phyloP scores from a whole-genome alignment of 2,113 vertebrate genomes.

The Tauraco erythrolophus region DNA sequence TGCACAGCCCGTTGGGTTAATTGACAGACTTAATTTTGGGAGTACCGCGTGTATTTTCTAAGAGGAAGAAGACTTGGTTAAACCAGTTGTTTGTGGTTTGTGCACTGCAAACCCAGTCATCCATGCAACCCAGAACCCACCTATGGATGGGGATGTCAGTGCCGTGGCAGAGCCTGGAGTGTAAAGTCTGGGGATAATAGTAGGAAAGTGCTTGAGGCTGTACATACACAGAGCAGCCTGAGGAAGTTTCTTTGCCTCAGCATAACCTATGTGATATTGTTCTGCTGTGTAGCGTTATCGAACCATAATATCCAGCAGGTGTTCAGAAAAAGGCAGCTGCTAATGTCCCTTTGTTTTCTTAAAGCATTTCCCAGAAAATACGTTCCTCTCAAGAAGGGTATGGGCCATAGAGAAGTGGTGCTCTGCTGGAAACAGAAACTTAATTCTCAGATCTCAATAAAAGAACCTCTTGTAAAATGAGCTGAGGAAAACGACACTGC shows the following conservation, averaged over 20 bases:
- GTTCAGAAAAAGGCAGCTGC: not conserved
- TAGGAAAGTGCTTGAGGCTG: not conserved
- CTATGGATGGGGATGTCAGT: not conserved
- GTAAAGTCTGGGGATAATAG: not conserved
- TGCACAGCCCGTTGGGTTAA: not conserved
- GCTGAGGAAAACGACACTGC: not conserved
- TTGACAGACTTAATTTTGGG: not conserved
- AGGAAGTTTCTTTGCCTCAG: not conserved
- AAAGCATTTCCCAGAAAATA: not conserved
- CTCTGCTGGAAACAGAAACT: not conserved
- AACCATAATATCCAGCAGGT: not conserved
- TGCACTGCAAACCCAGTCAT: not conserved
- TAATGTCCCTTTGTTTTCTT: not conserved
- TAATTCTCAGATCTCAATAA: not conserved
- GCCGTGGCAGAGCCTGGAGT: not conserved
- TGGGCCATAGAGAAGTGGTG: not conserved
- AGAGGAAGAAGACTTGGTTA: not conserved
- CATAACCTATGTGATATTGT: fast-evolving
- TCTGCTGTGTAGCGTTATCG: not conserved
- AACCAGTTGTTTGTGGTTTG: not conserved
- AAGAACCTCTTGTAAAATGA: not conserved
- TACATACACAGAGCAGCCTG: not conserved
- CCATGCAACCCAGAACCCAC: not conserved
- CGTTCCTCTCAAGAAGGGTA: not conserved
- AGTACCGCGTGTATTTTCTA: not conserved